These are phyloP conservation scores for Columba livia DNA, from an alignment of 2,113 vertebrate genomes.

Conservation along the genomic window DNA sequence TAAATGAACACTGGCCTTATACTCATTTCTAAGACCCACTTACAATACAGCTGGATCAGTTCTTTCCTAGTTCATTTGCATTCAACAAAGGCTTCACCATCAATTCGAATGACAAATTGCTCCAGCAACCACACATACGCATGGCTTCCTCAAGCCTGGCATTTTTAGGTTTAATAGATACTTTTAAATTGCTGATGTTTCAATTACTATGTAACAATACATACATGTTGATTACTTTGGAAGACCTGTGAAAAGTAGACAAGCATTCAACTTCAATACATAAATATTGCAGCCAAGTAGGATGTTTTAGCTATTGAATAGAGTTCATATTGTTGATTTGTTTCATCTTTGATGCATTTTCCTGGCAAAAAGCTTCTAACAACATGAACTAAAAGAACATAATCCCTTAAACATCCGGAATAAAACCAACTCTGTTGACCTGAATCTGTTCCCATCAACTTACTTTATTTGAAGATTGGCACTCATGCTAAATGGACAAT, in stretches of 20 bases:
- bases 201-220: neutral
- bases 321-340: neutral
- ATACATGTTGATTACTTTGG: neutral
- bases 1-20: neutral
- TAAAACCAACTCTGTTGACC: slow-evolving; percentile 30
- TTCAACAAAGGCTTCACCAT: neutral
- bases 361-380: slow-evolving; percentile 10
- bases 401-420: slow-evolving; percentile 43
- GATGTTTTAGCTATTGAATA: neutral
- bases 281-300: neutral
- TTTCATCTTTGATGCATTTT: slow-evolving; percentile 22
- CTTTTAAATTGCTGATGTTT: neutral
- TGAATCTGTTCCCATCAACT: slow-evolving; percentile 26
- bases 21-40: neutral
- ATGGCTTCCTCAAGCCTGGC: neutral
- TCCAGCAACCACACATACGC: neutral
- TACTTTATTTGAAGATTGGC: slow-evolving; percentile 37
- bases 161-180: neutral
- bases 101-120: neutral
- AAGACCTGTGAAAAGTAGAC: neutral
- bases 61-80: slow-evolving; percentile 13
- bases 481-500: slow-evolving; percentile 15
- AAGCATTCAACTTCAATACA: neutral
- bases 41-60: neutral
- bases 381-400: slow-evolving; percentile 18